phyloP scores from a whole-genome alignment of 2,113 vertebrate species.

The Eublepharis macularius region DNA sequence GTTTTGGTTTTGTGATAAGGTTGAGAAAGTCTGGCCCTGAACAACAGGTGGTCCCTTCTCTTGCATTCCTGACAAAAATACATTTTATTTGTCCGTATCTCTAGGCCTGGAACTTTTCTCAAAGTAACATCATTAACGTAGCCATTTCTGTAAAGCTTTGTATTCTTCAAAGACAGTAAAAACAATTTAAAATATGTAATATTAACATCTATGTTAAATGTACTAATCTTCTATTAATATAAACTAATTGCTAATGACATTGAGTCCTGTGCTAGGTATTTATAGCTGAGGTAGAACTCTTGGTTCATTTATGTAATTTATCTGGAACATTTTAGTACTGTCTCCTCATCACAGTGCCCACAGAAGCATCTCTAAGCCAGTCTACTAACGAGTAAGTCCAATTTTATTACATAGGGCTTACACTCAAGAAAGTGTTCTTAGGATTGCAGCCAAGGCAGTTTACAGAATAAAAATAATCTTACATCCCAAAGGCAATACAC shows the following conservation, averaged over 20 bases:
- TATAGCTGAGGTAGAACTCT: no score
- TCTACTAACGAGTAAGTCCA: no score
- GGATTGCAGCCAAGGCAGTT: no score
- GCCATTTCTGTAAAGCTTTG: background rate
- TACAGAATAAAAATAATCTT: no score
- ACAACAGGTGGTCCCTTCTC: slow-evolving; percentile 5
- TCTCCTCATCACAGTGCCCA: no score
- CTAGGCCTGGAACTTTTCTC: background rate
- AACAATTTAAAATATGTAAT: background rate
- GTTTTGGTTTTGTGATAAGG: background rate
- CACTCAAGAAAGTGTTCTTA: no score
- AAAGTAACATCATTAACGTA: background rate
- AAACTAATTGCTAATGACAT: background rate
- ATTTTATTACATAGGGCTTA: no score
- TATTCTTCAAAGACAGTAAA: background rate
- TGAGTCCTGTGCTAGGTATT: background rate
- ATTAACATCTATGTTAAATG: background rate
- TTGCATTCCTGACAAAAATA: background rate
- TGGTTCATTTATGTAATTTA: no score
- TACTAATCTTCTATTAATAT: background rate
- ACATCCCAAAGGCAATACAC: no score
- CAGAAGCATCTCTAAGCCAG: no score
- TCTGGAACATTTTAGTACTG: no score
- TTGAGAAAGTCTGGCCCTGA: slow-evolving; percentile 11
- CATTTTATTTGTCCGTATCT: background rate